Conservation (phyloP, 1,140 invertebrate species). For the Drosophila kepulauana region DNA sequence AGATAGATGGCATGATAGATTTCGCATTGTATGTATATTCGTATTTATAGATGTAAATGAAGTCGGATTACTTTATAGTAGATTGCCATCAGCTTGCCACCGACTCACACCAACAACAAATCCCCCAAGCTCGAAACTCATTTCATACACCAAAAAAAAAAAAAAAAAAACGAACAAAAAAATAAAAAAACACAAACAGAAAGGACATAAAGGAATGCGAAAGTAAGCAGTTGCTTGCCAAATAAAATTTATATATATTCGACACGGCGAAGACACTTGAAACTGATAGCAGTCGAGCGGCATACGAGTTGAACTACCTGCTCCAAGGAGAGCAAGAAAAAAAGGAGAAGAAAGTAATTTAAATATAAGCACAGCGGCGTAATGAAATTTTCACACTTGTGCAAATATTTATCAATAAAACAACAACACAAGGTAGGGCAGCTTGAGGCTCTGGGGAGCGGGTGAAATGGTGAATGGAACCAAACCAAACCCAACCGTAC, state of each 20-base stretch:
- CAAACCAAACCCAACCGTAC: not conserved
- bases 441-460: constrained; percentile 11
- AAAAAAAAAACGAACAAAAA: constrained; percentile 8
- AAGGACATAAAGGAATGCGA: constrained; percentile 65
- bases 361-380: constrained; percentile 83
- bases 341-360: constrained; percentile 81
- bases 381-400: constrained; percentile 85
- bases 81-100: constrained; percentile 33
- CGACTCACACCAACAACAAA: constrained; percentile 37
- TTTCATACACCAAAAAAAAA: constrained; percentile 5
- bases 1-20: not conserved
- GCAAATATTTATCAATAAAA: constrained; percentile 84
- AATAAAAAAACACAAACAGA: constrained; percentile 8
- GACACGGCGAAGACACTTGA: constrained; percentile 58
- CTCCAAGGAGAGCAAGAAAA: constrained; percentile 17
- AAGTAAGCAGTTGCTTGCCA: constrained; percentile 65
- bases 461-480: constrained; percentile 18
- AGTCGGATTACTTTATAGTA: constrained; percentile 26
- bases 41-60: constrained; percentile 25
- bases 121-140: constrained; percentile 58
- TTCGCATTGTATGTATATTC: not conserved
- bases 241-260: constrained; percentile 61
- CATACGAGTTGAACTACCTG: constrained; percentile 27
- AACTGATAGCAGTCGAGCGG: constrained; percentile 41
- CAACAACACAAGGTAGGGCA: constrained; percentile 42